Conservation (phyloP, 1,140 invertebrate genomes). For the Grapholita molesta region DNA sequence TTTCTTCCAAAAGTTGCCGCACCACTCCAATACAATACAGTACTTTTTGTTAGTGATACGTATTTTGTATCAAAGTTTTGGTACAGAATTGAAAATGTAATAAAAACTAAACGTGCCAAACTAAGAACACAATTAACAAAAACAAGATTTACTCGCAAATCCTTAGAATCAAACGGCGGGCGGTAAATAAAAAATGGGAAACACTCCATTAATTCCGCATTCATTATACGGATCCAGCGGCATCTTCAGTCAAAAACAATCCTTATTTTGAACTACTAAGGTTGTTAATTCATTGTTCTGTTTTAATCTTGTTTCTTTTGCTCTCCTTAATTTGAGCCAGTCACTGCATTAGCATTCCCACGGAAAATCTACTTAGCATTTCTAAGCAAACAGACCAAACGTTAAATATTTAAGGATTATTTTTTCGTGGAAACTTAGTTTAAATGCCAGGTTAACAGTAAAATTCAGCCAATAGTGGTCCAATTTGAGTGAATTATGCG, state of each 20-base stretch:
- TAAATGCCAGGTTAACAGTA: no score
- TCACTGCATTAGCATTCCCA: constrained; percentile 47
- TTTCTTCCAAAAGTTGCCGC: no score
- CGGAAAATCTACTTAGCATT: constrained; percentile 56
- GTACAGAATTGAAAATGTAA: neutral
- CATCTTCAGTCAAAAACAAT: neutral
- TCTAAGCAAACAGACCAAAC: constrained; percentile 46
- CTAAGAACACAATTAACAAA: neutral
- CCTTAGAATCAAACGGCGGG: neutral
- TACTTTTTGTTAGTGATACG: no score
- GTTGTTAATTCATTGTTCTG: constrained; percentile 20
- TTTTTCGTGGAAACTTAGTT: neutral
- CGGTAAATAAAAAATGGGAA: neutral
- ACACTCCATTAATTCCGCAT: constrained; percentile 3
- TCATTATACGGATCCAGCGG: neutral
- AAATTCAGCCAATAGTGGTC: no score
- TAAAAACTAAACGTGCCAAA: neutral
- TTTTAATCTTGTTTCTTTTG: constrained; percentile 36
- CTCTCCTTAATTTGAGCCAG: constrained; percentile 44
- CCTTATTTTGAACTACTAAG: constrained; percentile 13
- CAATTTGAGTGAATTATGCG: no score
- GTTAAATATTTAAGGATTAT: neutral
- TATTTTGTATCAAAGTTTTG: no score
- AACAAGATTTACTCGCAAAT: constrained; percentile 1
- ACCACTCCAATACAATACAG: no score